A percentile compares a stretch with the other conserved stretches of the same genome.
phyloP scores from a whole-genome alignment of 64 coral and sea anemone genomes.

The Acropora yongei region DNA sequence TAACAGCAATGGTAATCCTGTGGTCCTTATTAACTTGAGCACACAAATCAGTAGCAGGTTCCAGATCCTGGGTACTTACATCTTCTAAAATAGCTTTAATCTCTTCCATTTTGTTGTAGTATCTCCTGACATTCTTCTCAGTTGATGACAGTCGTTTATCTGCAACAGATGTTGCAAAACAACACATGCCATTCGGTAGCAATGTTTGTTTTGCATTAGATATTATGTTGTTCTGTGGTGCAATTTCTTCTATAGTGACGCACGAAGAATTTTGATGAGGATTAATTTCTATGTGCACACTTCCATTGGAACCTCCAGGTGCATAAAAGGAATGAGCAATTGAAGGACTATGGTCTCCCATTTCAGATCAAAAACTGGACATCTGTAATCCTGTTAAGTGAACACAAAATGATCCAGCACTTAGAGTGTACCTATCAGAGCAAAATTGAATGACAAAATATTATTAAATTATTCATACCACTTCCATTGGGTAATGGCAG shows the following conservation, averaged over 20 bases:
- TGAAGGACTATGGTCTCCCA: conserved; percentile 17
- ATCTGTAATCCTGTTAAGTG: neutral
- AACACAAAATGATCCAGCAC: neutral
- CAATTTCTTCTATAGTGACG: conserved; percentile 88
- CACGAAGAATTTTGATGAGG: conserved; percentile 30
- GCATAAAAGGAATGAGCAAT: neutral
- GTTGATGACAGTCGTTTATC: neutral
- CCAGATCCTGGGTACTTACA: neutral
- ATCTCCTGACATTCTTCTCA: conserved; percentile 82
- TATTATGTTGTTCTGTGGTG: conserved; percentile 75
- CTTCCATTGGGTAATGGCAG: too few species aligned
- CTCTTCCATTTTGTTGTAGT: conserved; percentile 84
- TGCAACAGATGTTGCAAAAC: neutral
- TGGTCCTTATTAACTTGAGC: neutral
- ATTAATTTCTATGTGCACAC: neutral
- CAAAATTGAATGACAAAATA: too few species aligned
- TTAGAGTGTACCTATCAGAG: too few species aligned
- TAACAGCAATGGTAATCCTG: conserved; percentile 47
- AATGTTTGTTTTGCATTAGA: conserved; percentile 14
- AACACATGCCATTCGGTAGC: neutral
- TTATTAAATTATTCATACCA: too few species aligned
- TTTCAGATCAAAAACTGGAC: neutral
- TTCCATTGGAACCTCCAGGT: neutral
- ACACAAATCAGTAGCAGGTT: neutral
- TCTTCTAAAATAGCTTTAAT: conserved; percentile 63